Conservation (phyloP, 2,113 vertebrate genomes). For the Sclerurus mexicanus region DNA sequence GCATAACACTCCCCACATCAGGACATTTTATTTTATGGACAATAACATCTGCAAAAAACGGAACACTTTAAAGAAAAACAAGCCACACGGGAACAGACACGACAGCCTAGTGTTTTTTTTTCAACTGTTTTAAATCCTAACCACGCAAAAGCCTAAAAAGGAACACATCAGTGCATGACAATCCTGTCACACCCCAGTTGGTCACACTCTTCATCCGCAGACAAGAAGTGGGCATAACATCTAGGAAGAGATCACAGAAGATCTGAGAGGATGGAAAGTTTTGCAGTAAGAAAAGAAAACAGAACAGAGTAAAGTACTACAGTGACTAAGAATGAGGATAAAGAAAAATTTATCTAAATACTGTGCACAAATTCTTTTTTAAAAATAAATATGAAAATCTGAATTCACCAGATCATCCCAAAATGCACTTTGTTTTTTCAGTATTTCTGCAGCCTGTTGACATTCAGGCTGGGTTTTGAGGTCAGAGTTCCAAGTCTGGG, state of each 20-base stretch:
- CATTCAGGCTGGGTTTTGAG: conserved; percentile 15
- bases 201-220: not conserved
- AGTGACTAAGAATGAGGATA: not conserved
- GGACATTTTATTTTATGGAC: not conserved
- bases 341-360: not conserved
- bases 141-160: not conserved
- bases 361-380: not conserved
- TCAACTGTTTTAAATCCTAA: not conserved
- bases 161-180: not conserved
- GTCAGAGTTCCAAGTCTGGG: conserved; percentile 1
- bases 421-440: not conserved
- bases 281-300: not conserved
- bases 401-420: not conserved
- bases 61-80: not conserved
- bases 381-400: not conserved
- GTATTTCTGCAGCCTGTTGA: conserved; percentile 6
- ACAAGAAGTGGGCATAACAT: not conserved
- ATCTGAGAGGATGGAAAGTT: not conserved
- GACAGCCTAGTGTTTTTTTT: not conserved
- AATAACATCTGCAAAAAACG: not conserved
- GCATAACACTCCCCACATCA: rapidly evolving
- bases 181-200: not conserved
- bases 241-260: not conserved
- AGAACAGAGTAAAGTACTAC: not conserved
- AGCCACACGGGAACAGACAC: not conserved